Conservation (phyloP, 2,113 vertebrate species). For the Xiphorhynchus elegans region DNA sequence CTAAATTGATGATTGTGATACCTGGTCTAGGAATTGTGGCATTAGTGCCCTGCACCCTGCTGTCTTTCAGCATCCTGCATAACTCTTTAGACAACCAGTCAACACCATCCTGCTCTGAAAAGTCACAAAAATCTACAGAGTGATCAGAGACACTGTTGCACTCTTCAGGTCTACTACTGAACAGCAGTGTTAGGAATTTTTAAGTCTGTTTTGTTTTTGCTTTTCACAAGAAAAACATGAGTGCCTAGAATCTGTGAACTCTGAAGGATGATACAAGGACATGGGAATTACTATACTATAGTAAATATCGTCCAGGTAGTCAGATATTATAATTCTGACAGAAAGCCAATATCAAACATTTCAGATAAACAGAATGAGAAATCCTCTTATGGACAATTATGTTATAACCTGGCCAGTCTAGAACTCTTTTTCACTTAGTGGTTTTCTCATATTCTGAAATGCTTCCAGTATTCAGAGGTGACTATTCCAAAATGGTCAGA, state of each 20-base stretch:
- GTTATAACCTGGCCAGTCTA: not conserved
- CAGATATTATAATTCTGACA: slow-evolving; percentile 32
- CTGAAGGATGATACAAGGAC: not conserved
- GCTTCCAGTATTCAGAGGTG: not conserved
- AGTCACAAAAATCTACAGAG: not conserved
- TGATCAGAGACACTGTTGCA: not conserved
- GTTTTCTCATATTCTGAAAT: not conserved
- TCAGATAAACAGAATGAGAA: slow-evolving; percentile 11
- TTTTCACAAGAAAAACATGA: not conserved
- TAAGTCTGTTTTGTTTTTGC: not conserved
- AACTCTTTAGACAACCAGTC: not conserved
- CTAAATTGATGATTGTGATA: not conserved
- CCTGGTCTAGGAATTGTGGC: rapidly evolving
- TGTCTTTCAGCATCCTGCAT: not conserved
- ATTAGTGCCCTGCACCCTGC: not conserved
- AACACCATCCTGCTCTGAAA: not conserved
- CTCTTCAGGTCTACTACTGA: rapidly evolving
- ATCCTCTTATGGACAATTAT: not conserved
- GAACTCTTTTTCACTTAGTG: not conserved
- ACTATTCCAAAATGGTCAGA: not conserved
- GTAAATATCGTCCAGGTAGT: not conserved
- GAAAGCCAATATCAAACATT: slow-evolving; percentile 16
- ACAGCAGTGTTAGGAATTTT: not conserved
- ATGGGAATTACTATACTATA: not conserved
- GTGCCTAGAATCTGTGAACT: not conserved